Base-by-base conservation (phyloP, 2,113 vertebrate genomes). In the Caretta caretta region DNA sequence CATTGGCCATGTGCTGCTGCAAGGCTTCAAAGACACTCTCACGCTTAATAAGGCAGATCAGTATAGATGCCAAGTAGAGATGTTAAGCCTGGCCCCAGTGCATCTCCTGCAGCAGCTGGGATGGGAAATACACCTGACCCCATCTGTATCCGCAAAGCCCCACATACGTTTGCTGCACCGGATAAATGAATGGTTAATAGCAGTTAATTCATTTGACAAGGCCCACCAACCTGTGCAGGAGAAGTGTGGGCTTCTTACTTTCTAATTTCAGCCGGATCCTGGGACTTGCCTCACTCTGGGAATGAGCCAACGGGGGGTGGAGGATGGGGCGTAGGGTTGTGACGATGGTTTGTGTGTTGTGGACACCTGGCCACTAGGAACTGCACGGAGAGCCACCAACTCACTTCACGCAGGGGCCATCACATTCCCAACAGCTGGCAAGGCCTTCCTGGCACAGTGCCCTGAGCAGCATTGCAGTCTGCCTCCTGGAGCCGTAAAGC, bases 101-200 rank as follows among this genome's bases (percentile, higher is more conserved):
- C 38, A 29, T 16, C 25, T 20, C 9, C 12, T 20, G 5, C 38
- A 16, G 8, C 38, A 83, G 24, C n/a, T 54, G n/a, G 80, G n/a
- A 9, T 25, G 35, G 53, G 53, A 56, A 82, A 78, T 10, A 13
- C 42, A 25, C 42, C 42, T 78, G 42, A 46, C 12, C 42, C 75
- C 42, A 48, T 78, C 42, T 29, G 25, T 78, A 12, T 48, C 25
- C 8, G 75, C 46, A 48, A 13, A 48, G 42, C 6, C 42, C 46
- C 42, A 12, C 1, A 11, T 14, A 6, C 12, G 1, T 25, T 78
- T 48, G 16, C 42, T 13, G 42, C 6, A 1, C 42, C 14, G 42
- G 75, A 38, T 46, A 48, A 78, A 29, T 14, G 13, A 48, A 78
- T 14, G 75, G 75, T 25, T 76, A 13, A 25, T 46, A 24, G 9